Evolutionary conservation across 2,888 invertebrate species (phyloP).

Genomic region (Lasius fuliginosus): DNA sequence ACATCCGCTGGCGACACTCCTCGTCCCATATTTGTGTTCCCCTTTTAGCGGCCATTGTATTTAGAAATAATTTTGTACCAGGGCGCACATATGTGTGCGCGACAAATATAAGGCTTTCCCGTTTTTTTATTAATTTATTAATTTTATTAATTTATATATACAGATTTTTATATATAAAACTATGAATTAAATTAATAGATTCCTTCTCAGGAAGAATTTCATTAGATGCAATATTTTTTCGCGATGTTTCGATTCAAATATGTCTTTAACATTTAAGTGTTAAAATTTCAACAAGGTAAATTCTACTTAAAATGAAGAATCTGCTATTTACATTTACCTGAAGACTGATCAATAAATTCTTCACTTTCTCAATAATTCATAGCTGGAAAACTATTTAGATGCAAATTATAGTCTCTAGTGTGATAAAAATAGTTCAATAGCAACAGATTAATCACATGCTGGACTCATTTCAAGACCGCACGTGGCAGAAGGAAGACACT

Average conservation of each 20-base stretch:
- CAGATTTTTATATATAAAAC: neutral
- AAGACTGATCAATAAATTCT: neutral
- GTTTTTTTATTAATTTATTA: neutral
- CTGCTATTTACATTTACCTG: neutral
- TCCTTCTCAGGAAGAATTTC: neutral
- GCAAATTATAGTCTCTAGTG: slow-evolving; percentile 16
- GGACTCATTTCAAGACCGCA: slow-evolving; percentile 30
- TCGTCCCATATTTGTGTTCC: slow-evolving; percentile 46
- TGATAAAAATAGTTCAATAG: slow-evolving; percentile 22
- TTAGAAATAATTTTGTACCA: slow-evolving; percentile 28
- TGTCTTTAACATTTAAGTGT: neutral
- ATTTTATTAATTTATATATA: neutral
- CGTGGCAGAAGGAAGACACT: slow-evolving; percentile 49
- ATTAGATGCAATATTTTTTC: neutral
- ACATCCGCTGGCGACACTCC: slow-evolving; percentile 56
- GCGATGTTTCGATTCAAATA: neutral
- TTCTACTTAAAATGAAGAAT: neutral
- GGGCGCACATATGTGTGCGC: neutral
- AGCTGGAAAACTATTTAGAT: neutral
- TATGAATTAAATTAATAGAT: slow-evolving; percentile 1
- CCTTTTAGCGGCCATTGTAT: slow-evolving; percentile 38
- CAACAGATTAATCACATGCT: slow-evolving; percentile 35
- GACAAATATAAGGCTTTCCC: neutral
- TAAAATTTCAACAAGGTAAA: slow-evolving; percentile 1
- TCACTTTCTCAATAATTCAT: slow-evolving; percentile 7